Percentiles rank a stretch among this genome's conserved stretches.
Evolutionary conservation across 1,140 invertebrate species (phyloP).

Genomic region (Acromyrmex heyeri): DNA sequence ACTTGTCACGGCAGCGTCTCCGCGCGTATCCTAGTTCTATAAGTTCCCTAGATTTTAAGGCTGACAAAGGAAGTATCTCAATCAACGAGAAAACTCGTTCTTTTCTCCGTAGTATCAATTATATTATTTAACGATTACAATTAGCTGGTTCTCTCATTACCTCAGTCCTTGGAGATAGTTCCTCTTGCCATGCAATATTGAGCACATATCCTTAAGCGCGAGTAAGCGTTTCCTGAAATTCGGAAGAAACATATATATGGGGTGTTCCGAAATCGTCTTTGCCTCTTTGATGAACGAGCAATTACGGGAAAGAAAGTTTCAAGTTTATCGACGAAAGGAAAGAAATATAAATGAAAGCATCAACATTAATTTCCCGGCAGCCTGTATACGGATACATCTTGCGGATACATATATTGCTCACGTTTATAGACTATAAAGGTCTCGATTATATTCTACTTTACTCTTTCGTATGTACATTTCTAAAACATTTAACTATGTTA

Average conservation of each 20-base stretch:
- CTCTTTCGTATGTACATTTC: slow-evolving; percentile 30
- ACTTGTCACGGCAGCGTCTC: slow-evolving; percentile 84
- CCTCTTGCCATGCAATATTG: slow-evolving; percentile 74
- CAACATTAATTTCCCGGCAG: not conserved
- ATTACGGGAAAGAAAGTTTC: not conserved
- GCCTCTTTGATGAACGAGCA: not conserved
- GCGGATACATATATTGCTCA: slow-evolving; percentile 65
- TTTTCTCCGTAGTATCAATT: slow-evolving; percentile 53
- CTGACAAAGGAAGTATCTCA: slow-evolving; percentile 78
- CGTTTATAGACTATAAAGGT: slow-evolving; percentile 63
- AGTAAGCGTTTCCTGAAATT: not conserved
- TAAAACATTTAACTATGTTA: slow-evolving; percentile 62
- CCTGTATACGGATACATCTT: slow-evolving; percentile 37
- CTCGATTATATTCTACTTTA: slow-evolving; percentile 58
- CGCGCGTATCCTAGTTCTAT: slow-evolving; percentile 53
- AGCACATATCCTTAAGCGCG: slow-evolving; percentile 31
- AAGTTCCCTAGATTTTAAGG: slow-evolving; percentile 71
- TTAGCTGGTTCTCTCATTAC: slow-evolving; percentile 78
- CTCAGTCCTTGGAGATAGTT: slow-evolving; percentile 82
- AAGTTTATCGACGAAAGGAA: not conserved
- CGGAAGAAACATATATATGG: slow-evolving; percentile 12
- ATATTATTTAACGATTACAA: slow-evolving; percentile 65
- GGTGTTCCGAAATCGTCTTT: not conserved
- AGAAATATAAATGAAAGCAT: not conserved
- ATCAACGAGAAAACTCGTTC: slow-evolving; percentile 75